A percentile compares a stretch with the other conserved stretches of the same genome.
phyloP scores from a whole-genome alignment of 2,888 invertebrate genomes.

The Ochropleura leucogaster region DNA sequence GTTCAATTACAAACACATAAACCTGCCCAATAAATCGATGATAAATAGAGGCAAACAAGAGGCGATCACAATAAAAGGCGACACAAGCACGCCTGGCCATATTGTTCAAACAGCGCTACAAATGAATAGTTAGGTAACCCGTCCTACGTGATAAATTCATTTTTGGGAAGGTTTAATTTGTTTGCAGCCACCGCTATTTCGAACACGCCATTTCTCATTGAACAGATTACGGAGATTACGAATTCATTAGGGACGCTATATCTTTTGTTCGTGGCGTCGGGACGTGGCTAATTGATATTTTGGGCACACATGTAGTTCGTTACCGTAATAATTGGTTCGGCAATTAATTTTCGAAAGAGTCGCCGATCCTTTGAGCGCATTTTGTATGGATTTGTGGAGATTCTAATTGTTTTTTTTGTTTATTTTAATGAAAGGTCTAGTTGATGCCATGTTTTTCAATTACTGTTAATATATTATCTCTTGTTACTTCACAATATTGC shows the following conservation, averaged over 20 bases:
- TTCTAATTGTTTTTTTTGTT: neutral
- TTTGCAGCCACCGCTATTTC: constrained; percentile 84
- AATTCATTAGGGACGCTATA: constrained; percentile 89
- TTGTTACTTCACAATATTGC: neutral
- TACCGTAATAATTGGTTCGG: constrained; percentile 66
- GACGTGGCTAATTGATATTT: constrained; percentile 87
- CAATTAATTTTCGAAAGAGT: constrained; percentile 63
- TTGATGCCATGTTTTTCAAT: neutral
- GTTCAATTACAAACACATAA: constrained; percentile 43
- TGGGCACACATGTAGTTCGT: constrained; percentile 81
- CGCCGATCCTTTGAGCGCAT: constrained; percentile 13
- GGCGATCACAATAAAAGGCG: constrained; percentile 62
- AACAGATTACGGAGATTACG: constrained; percentile 90
- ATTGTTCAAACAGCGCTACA: constrained; percentile 69
- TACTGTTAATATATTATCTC: neutral
- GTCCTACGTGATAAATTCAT: constrained; percentile 88
- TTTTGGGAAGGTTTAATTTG: constrained; percentile 90
- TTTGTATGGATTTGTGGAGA: constrained; percentile 1
- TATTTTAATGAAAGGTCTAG: neutral
- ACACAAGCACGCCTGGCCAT: constrained; percentile 51
- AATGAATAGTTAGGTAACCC: constrained; percentile 80
- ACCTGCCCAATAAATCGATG: constrained; percentile 55
- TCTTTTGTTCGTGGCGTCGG: constrained; percentile 81
- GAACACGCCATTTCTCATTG: constrained; percentile 89
- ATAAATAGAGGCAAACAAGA: constrained; percentile 59